phyloP scores from a whole-genome alignment of 2,888 invertebrate genomes.

The Parnassius apollo region DNA sequence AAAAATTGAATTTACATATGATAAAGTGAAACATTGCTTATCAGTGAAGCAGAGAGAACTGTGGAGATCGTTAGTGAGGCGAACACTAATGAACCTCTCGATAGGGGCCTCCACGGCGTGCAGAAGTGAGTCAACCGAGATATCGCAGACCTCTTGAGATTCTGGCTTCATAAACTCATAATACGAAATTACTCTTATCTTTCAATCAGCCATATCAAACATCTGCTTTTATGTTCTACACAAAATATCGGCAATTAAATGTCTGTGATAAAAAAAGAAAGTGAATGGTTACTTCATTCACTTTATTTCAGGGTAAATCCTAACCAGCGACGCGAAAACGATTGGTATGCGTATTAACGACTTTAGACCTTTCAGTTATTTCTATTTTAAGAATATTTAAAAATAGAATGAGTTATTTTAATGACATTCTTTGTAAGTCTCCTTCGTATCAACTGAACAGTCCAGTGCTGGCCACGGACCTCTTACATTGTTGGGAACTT shows the following conservation, averaged over 20 bases:
- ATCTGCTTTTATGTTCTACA: not conserved
- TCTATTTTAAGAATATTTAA: not conserved
- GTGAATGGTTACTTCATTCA: not conserved
- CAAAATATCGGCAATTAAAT: no score
- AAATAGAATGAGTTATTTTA: not conserved
- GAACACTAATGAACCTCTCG: constrained; percentile 72
- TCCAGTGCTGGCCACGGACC: no score
- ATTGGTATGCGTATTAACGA: constrained; percentile 15
- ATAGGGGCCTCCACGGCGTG: constrained; percentile 46
- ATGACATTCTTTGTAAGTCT: no score
- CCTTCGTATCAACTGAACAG: no score
- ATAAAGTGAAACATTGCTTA: constrained; percentile 16
- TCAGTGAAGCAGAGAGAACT: constrained; percentile 25
- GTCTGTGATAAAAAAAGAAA: not conserved
- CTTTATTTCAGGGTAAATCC: constrained; percentile 13
- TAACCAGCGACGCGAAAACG: constrained; percentile 15
- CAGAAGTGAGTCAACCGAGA: constrained; percentile 28
- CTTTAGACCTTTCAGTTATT: not conserved
- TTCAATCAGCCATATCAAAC: not conserved
- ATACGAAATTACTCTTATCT: constrained; percentile 8
- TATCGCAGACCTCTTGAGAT: constrained; percentile 30
- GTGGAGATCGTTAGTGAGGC: constrained; percentile 65
- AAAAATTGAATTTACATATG: constrained; percentile 2
- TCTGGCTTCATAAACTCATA: constrained; percentile 21
- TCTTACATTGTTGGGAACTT: no score